These are phyloP conservation scores for Zygothrica quintamaculata DNA, from an alignment of 2,888 invertebrate species.

Conservation along the genomic window DNA sequence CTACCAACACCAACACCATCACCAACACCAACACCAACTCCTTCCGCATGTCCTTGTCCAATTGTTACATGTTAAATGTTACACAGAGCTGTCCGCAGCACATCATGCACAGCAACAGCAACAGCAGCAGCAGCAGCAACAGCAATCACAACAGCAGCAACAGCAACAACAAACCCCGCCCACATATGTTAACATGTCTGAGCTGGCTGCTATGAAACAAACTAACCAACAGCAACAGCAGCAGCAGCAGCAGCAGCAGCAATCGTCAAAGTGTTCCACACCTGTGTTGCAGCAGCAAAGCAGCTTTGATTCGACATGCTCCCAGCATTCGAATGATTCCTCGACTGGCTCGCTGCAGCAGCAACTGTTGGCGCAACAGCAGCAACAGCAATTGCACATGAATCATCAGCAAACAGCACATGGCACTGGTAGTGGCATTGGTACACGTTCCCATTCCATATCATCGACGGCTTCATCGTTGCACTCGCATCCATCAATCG, in stretches of 20 bases:
- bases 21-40: constrained; percentile 28
- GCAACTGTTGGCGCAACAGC: constrained; percentile 54
- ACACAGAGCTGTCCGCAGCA: constrained; percentile 82
- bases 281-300: constrained; percentile 85
- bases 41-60: constrained; percentile 67
- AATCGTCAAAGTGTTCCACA: constrained; percentile 69
- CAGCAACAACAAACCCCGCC: constrained; percentile 86
- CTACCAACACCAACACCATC: constrained; percentile 19
- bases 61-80: constrained; percentile 49
- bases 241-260: constrained; percentile 53
- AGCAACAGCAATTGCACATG: constrained; percentile 44
- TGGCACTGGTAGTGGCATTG: constrained; percentile 36
- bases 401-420: constrained; percentile 58
- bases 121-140: constrained; percentile 65
- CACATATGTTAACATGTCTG: constrained; percentile 96
- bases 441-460: constrained; percentile 80
- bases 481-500: constrained; percentile 83
- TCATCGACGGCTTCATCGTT: constrained; percentile 80
- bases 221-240: constrained; percentile 85
- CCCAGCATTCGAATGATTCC: constrained; percentile 82
- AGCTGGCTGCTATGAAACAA: constrained; percentile 91
- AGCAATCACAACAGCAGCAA: constrained; percentile 62
- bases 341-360: constrained; percentile 69
- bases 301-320: constrained; percentile 84
- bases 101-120: constrained; percentile 80